These are phyloP conservation scores for Ameiurus melas DNA, from an alignment of 2,113 vertebrate species.

Conservation along the genomic window DNA sequence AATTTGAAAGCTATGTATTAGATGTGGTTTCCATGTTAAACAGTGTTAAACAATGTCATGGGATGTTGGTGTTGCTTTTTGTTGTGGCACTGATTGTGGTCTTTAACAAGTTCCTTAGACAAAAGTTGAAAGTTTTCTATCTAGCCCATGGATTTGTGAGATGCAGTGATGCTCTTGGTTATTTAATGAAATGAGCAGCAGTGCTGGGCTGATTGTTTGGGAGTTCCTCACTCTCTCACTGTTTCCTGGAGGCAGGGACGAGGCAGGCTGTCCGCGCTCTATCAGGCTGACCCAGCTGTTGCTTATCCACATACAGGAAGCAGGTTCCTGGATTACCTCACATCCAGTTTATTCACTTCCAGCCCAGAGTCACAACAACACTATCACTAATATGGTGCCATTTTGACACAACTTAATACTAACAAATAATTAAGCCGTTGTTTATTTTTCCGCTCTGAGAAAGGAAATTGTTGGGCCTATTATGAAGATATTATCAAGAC, in stretches of 20 bases:
- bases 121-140: not conserved
- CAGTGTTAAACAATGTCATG: not conserved
- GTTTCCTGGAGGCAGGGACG: constrained; percentile 57
- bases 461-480: constrained; percentile 4
- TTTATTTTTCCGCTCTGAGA: not conserved
- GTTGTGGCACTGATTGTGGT: not conserved
- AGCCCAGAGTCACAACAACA: constrained; percentile 34
- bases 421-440: constrained; percentile 2
- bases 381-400: constrained; percentile 45
- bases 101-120: not conserved
- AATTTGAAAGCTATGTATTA: no score
- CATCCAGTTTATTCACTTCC: constrained; percentile 51
- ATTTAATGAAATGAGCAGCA: constrained; percentile 59
- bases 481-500: not conserved
- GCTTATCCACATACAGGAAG: constrained; percentile 59
- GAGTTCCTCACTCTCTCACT: constrained; percentile 57
- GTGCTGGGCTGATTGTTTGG: constrained; percentile 62
- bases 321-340: constrained; percentile 62
- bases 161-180: constrained; percentile 30
- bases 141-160: not conserved
- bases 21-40: not conserved
- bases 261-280: constrained; percentile 48
- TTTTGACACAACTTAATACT: constrained; percentile 49
- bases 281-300: constrained; percentile 65
- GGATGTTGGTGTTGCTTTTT: not conserved